A percentile compares a stretch with the other conserved stretches of the same genome.
phyloP scores from a whole-genome alignment of 1,140 invertebrate genomes.

The Meloidogyne floridensis region DNA sequence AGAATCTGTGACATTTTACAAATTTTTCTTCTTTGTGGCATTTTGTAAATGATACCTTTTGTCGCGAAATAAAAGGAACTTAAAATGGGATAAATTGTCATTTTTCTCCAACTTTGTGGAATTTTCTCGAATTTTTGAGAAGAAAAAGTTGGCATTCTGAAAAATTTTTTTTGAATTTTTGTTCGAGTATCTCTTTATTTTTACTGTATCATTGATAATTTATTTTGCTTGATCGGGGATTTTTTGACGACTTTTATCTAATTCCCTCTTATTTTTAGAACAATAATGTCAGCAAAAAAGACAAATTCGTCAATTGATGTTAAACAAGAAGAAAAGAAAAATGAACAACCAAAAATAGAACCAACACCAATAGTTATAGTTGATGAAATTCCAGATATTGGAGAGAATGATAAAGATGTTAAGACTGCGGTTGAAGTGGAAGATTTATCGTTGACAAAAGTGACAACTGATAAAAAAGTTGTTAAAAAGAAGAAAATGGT shows the following conservation, averaged over 20 bases:
- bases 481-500: too few relatives aligned
- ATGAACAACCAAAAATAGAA: neutral
- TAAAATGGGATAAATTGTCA: slow-evolving; percentile 2
- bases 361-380: too few relatives aligned
- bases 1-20: neutral
- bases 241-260: neutral
- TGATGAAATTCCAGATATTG: too few relatives aligned
- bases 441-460: too few relatives aligned
- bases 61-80: neutral
- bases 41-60: neutral
- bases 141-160: neutral
- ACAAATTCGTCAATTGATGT: neutral
- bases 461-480: too few relatives aligned
- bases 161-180: neutral
- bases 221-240: neutral
- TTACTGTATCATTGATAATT: neutral
- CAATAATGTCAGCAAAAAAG: slow-evolving; percentile 3
- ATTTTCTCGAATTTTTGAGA: neutral
- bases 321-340: neutral
- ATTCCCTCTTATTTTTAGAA: neutral
- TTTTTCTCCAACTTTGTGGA: slow-evolving; percentile 9
- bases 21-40: neutral
- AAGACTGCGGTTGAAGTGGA: too few relatives aligned
- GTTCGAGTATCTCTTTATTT: too few relatives aligned
- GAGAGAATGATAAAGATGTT: too few relatives aligned